A percentile compares a stretch with the other conserved stretches of the same genome.
phyloP scores from a whole-genome alignment of 2,797 vertebrate genomes.

The Poeciliopsis turneri region DNA sequence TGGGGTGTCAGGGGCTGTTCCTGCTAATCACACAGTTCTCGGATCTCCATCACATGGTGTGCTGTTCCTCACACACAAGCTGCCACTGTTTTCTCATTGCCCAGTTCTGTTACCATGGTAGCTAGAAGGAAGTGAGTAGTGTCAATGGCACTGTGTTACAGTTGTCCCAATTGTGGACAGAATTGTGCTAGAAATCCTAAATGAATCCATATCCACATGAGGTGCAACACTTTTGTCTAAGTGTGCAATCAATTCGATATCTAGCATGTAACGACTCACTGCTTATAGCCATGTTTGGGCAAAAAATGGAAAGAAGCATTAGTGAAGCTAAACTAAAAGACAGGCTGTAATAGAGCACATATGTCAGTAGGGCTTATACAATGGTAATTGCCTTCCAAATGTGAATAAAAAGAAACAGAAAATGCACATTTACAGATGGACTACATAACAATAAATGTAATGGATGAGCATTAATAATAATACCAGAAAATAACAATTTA shows the following conservation, averaged over 20 bases:
- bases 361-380: slow-evolving; percentile 29
- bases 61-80: slow-evolving; percentile 57
- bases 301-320: slow-evolving; percentile 49
- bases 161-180: slow-evolving; percentile 42
- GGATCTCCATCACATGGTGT: slow-evolving; percentile 54
- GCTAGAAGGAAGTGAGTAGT: slow-evolving; percentile 71
- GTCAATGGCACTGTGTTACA: slow-evolving; percentile 43
- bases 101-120: slow-evolving; percentile 58
- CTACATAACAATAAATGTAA: neutral
- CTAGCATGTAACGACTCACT: slow-evolving; percentile 44
- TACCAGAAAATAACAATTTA: neutral
- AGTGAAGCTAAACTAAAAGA: slow-evolving; percentile 49
- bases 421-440: neutral
- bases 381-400: neutral
- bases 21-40: slow-evolving; percentile 46
- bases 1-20: slow-evolving; percentile 42
- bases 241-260: slow-evolving; percentile 32
- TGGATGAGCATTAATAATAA: neutral
- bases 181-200: neutral
- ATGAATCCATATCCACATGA: neutral
- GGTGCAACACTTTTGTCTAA: neutral
- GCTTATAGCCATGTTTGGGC: slow-evolving; percentile 73
- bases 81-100: slow-evolving; percentile 61
- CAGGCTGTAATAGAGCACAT: slow-evolving; percentile 31
- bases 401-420: neutral